phyloP scores from a whole-genome alignment of 2,113 vertebrate genomes.

The Rhinoptilus africanus region DNA sequence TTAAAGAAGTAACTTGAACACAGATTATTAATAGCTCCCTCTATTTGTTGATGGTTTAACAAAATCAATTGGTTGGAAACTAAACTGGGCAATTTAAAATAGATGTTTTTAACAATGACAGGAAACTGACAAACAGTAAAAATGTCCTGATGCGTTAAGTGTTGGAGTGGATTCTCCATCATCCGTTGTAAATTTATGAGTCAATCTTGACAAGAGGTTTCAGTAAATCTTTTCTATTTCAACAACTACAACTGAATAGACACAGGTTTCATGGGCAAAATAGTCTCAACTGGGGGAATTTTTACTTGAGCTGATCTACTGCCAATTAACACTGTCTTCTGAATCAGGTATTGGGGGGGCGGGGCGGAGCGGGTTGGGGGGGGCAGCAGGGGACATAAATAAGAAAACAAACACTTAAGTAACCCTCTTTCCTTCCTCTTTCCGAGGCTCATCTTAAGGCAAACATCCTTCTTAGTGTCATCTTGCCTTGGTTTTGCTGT shows the following conservation, averaged over 20 bases:
- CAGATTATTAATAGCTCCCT: neutral
- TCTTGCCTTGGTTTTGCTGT: neutral
- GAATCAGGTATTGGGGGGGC: neutral
- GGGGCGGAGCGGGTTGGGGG: accelerated
- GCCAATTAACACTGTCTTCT: neutral
- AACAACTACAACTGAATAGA: neutral
- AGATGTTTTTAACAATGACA: neutral
- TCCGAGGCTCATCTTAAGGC: neutral
- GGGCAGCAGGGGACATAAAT: neutral
- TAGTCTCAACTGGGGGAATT: neutral
- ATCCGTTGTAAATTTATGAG: neutral
- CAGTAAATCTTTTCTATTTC: neutral
- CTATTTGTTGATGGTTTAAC: neutral
- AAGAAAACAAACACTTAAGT: neutral
- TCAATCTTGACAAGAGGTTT: neutral
- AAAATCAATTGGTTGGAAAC: neutral
- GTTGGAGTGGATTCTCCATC: neutral
- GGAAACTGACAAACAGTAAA: neutral
- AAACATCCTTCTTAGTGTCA: neutral
- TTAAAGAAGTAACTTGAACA: neutral
- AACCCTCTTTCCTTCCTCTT: neutral
- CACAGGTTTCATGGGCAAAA: neutral
- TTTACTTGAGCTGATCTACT: neutral
- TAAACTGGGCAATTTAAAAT: neutral
- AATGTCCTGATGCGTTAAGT: neutral